Evolutionary conservation across 2,797 vertebrate genomes (phyloP).

Genomic region (Paramormyrops hopkinsi): DNA sequence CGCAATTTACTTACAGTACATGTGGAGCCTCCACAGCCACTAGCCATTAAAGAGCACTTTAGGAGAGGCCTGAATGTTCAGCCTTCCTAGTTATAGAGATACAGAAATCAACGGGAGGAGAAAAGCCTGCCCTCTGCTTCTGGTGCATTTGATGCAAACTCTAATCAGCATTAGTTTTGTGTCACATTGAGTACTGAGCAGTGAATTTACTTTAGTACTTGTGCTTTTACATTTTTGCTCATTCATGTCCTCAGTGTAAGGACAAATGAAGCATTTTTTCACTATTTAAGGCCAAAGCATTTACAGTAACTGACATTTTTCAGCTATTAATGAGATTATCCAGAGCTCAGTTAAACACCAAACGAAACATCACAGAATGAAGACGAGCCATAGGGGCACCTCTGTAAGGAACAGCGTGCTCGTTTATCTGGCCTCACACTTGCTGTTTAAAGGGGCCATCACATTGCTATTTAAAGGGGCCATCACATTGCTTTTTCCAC

Average conservation of each 20-base stretch:
- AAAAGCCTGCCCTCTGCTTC: not conserved
- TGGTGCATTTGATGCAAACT: not conserved
- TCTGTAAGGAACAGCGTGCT: not conserved
- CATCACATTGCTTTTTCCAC: not conserved
- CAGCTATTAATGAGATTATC: not conserved
- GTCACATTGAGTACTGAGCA: not conserved
- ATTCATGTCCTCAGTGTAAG: not conserved
- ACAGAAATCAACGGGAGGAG: not conserved
- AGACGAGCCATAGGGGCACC: not conserved
- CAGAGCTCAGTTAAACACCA: not conserved
- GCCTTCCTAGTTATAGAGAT: not conserved
- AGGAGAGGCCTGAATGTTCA: not conserved
- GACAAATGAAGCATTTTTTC: not conserved
- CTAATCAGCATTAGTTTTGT: not conserved
- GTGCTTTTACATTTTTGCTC: not conserved
- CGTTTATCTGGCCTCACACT: not conserved
- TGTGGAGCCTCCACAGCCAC: constrained; percentile 29
- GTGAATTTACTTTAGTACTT: not conserved
- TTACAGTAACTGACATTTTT: not conserved
- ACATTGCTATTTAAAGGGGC: too few species aligned
- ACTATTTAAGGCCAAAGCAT: not conserved
- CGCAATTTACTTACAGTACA: constrained; percentile 43
- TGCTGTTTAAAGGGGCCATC: not conserved
- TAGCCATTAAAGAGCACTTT: constrained; percentile 32
- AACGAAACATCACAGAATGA: not conserved